Evolutionary conservation across 2,888 invertebrate genomes (phyloP).

Genomic region (Enchytraeus crypticus): DNA sequence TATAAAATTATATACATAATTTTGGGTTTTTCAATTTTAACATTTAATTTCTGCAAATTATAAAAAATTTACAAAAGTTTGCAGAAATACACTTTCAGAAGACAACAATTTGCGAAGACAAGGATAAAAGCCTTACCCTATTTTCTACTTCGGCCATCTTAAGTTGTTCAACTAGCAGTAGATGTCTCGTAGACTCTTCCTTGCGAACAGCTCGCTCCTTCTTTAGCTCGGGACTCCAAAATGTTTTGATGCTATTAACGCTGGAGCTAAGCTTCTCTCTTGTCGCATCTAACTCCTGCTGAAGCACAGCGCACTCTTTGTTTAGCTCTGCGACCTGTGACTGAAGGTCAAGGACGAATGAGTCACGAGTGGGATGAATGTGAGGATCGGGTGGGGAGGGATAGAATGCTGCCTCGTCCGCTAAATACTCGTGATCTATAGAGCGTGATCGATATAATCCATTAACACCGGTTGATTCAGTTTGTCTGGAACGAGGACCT

Average conservation of each 20-base stretch:
- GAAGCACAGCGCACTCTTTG: slow-evolving; percentile 71
- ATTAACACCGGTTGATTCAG: slow-evolving; percentile 30
- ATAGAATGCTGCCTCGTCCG: slow-evolving; percentile 9
- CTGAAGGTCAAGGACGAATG: slow-evolving; percentile 44
- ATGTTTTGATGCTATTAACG: slow-evolving; percentile 99
- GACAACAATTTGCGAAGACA: not conserved
- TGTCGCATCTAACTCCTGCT: slow-evolving; percentile 57
- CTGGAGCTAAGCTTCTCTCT: slow-evolving; percentile 95
- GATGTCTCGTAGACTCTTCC: slow-evolving; percentile 94
- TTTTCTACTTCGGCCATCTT: slow-evolving; percentile 50
- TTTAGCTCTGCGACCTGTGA: slow-evolving; percentile 88
- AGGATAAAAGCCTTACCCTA: slow-evolving; percentile 12
- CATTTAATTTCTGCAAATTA: too few relatives aligned
- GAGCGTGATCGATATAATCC: slow-evolving; percentile 34
- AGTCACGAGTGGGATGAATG: slow-evolving; percentile 30
- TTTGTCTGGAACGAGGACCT: slow-evolving; percentile 39
- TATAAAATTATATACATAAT: too few relatives aligned
- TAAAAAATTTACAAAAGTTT: too few relatives aligned
- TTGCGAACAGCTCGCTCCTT: slow-evolving; percentile 91
- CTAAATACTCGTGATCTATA: slow-evolving; percentile 30
- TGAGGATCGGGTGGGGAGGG: slow-evolving; percentile 14
- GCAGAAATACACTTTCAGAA: too few relatives aligned
- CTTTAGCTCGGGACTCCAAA: slow-evolving; percentile 99
- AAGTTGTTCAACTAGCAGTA: slow-evolving; percentile 89
- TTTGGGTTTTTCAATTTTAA: too few relatives aligned